Evolutionary conservation across 2,888 invertebrate species (phyloP).

Genomic region (Strigamia crassipes): DNA sequence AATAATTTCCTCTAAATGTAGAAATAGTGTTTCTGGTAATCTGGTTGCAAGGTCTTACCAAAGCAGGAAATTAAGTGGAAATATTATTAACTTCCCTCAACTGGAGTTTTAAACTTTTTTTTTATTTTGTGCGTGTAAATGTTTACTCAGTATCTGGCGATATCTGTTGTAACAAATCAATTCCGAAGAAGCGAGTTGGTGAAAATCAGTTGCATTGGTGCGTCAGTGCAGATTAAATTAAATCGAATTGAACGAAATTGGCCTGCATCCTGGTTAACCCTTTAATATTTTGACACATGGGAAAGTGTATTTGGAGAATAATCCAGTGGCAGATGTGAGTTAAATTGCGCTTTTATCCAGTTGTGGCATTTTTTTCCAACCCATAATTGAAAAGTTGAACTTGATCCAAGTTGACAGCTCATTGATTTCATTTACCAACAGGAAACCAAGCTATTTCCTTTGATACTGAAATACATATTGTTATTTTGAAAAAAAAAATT

Average conservation of each 20-base stretch:
- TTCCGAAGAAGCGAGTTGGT: background rate
- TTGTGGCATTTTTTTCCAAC: constrained; percentile 6
- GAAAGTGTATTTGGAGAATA: background rate
- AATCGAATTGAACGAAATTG: constrained; percentile 24
- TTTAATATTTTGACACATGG: constrained; percentile 6
- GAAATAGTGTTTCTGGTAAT: background rate
- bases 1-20: background rate
- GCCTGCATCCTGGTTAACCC: constrained; percentile 25
- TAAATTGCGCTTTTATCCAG: constrained; percentile 8
- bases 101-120: background rate
- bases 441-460: constrained; percentile 6
- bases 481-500: background rate
- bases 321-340: background rate
- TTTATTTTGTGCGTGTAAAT: too few species aligned
- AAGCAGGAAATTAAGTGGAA: constrained; percentile 5
- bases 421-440: constrained; percentile 36
- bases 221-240: constrained; percentile 32
- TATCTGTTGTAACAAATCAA: background rate
- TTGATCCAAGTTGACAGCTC: constrained; percentile 31
- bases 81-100: background rate
- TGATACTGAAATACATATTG: background rate
- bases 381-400: constrained; percentile 1
- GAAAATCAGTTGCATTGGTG: constrained; percentile 17
- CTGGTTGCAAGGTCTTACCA: background rate
- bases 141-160: background rate